Percentiles rank a stretch among this genome's conserved stretches.
phyloP scores from a whole-genome alignment of 2,888 invertebrate species.

The Micropterix aruncella region DNA sequence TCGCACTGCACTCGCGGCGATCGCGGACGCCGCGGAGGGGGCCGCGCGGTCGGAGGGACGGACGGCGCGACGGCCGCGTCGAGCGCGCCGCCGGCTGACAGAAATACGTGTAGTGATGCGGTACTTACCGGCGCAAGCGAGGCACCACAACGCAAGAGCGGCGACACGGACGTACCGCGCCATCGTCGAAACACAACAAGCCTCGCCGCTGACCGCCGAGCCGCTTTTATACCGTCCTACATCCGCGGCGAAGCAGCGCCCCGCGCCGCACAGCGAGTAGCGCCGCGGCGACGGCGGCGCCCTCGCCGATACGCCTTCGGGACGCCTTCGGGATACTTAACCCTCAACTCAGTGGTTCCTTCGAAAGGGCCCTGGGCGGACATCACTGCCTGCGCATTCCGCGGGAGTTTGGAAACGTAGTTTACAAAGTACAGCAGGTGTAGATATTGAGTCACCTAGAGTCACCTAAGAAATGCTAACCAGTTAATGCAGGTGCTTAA shows the following conservation, averaged over 20 bases:
- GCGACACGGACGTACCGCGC: constrained; percentile 43
- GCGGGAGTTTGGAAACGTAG: no score
- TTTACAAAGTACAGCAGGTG: no score
- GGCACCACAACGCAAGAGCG: constrained; percentile 40
- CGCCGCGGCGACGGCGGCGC: constrained; percentile 27
- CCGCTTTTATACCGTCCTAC: constrained; percentile 41
- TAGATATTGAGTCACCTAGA: no score
- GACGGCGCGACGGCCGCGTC: constrained; percentile 14
- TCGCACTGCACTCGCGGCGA: background rate
- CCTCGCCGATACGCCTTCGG: no score
- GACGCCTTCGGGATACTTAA: no score
- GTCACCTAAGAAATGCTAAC: no score
- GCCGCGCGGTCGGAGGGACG: background rate
- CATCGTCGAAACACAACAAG: constrained; percentile 45
- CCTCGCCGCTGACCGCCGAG: constrained; percentile 36
- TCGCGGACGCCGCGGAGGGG: background rate
- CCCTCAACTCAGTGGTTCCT: no score
- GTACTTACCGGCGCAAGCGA: constrained; percentile 39
- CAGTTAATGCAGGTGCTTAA: no score
- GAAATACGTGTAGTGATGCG: constrained; percentile 14
- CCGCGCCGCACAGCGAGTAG: constrained; percentile 35
- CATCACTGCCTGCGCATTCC: no score
- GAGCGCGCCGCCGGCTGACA: constrained; percentile 20
- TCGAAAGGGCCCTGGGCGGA: no score
- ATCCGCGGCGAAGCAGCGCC: constrained; percentile 33